Evolutionary conservation across 2,113 vertebrate genomes (phyloP).

Genomic region (Sander lucioperca): DNA sequence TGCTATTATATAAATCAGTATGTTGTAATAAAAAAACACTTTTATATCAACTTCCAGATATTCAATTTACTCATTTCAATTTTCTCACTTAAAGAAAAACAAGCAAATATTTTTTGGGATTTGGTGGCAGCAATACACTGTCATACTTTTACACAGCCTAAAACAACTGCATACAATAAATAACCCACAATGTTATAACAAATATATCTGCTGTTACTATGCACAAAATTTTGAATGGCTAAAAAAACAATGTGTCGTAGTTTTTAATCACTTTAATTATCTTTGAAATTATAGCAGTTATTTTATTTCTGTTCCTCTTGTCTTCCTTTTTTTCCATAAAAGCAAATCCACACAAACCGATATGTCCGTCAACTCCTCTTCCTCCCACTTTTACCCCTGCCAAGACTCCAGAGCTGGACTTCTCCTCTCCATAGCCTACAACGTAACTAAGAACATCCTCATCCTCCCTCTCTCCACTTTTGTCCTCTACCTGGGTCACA

Average conservation of each 20-base stretch:
- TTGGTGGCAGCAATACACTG: too few species aligned
- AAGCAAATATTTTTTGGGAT: too few species aligned
- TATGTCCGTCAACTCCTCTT: not conserved
- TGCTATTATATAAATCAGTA: too few species aligned
- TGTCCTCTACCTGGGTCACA: constrained; percentile 22
- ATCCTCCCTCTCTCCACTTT: not conserved
- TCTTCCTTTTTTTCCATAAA: not conserved
- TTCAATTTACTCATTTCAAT: too few species aligned
- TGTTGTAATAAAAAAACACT: too few species aligned
- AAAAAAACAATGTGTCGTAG: not conserved
- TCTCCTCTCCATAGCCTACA: not conserved
- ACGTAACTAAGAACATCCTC: not conserved
- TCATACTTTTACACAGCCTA: too few species aligned
- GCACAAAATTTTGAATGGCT: not conserved
- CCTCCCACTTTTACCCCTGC: fast-evolving
- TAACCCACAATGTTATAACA: not conserved
- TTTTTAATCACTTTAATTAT: not conserved
- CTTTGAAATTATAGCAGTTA: not conserved
- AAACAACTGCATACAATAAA: too few species aligned
- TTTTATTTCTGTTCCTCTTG: not conserved
- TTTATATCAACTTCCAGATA: too few species aligned
- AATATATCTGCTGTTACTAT: not conserved
- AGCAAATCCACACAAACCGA: not conserved
- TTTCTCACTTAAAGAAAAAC: too few species aligned
- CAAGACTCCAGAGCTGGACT: fast-evolving